Percentiles rank a stretch among this genome's conserved stretches.
Evolutionary conservation across 1,140 invertebrate species (phyloP).

Genomic region (Atopsyche davidsoni): DNA sequence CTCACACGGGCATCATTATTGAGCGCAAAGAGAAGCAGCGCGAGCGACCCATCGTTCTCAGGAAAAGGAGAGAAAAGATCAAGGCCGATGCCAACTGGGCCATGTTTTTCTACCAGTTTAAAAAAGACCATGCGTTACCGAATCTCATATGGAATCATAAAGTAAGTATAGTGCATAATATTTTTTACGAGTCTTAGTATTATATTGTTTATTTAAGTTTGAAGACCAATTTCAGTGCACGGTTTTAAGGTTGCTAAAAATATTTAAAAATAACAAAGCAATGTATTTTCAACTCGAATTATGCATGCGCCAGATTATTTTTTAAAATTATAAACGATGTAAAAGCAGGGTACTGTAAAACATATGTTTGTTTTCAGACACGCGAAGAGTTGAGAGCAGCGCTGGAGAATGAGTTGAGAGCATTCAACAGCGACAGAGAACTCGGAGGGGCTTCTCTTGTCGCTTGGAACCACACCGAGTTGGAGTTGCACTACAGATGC

Average conservation of each 20-base stretch:
- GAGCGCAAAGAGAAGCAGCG: constrained; percentile 56
- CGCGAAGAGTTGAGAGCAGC: constrained; percentile 90
- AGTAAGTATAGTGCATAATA: constrained; percentile 47
- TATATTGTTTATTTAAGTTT: no score
- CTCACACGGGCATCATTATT: constrained; percentile 63
- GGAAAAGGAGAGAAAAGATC: constrained; percentile 84
- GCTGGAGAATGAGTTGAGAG: constrained; percentile 89
- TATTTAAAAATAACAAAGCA: no score
- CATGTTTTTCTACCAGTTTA: constrained; percentile 94
- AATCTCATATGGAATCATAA: constrained; percentile 99
- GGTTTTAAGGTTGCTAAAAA: no score
- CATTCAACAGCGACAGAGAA: constrained; percentile 87
- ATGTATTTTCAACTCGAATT: no score
- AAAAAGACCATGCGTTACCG: constrained; percentile 88
- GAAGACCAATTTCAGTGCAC: no score
- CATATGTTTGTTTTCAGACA: constrained; percentile 63
- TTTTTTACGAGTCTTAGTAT: not conserved
- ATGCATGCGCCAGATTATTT: no score
- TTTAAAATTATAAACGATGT: no score
- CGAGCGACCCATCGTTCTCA: constrained; percentile 78
- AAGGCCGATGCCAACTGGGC: constrained; percentile 91
- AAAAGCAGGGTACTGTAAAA: no score
- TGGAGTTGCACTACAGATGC: constrained; percentile 90
- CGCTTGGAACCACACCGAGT: constrained; percentile 98
- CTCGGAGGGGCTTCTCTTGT: constrained; percentile 74